phyloP scores from a whole-genome alignment of 2,113 vertebrate species.

The Camelus bactrianus region DNA sequence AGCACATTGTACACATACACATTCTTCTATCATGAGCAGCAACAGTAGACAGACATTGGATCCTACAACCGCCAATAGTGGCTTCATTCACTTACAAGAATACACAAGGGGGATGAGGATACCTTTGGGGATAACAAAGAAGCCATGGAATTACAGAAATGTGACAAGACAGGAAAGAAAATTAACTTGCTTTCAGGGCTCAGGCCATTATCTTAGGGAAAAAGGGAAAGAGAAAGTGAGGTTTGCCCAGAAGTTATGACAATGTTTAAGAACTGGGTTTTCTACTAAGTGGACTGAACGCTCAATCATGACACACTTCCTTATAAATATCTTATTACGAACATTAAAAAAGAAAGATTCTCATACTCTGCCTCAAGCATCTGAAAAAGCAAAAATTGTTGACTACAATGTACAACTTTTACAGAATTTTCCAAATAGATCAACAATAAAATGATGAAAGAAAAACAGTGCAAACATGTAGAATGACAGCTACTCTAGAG shows the following conservation, averaged over 20 bases:
- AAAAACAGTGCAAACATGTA: background rate
- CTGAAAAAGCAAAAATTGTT: conserved; percentile 13
- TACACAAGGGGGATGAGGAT: background rate
- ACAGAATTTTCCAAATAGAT: background rate
- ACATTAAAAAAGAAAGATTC: background rate
- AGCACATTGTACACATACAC: background rate
- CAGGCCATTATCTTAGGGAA: background rate
- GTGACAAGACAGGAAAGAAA: conserved; percentile 6
- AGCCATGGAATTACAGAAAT: conserved; percentile 36
- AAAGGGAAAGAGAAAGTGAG: conserved; percentile 19
- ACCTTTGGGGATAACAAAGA: conserved; percentile 11
- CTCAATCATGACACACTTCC: background rate
- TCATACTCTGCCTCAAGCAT: background rate
- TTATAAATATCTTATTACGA: background rate
- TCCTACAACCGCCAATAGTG: background rate
- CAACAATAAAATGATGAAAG: background rate
- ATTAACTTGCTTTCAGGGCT: conserved; percentile 44
- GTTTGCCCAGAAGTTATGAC: background rate
- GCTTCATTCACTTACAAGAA: background rate
- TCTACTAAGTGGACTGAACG: conserved; percentile 2
- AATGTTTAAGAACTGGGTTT: background rate
- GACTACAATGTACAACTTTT: background rate
- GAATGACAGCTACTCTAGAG: background rate
- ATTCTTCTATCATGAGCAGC: background rate
- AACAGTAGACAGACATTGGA: background rate